Percentiles rank a stretch among this genome's conserved stretches.
Evolutionary conservation across 2,113 vertebrate species (phyloP).

Genomic region (Mobula hypostoma): DNA sequence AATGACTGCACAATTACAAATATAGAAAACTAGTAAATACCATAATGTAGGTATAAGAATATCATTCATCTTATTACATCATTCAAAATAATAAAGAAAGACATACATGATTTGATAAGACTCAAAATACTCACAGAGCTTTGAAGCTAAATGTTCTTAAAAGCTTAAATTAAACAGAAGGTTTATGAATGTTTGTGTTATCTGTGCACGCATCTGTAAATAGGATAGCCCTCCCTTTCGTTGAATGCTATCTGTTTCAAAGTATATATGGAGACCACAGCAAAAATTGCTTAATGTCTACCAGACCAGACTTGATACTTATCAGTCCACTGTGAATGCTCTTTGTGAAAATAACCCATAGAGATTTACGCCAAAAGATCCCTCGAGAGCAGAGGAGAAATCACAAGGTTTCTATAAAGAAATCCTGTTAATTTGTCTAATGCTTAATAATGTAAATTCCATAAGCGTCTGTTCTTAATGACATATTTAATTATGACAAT

Average conservation of each 20-base stretch:
- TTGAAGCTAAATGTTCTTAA: neutral
- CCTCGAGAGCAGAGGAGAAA: neutral
- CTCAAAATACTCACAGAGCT: neutral
- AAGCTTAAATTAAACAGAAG: conserved; percentile 7
- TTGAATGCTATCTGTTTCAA: conserved; percentile 11
- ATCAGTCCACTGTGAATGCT: conserved; percentile 29
- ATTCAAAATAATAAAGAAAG: neutral
- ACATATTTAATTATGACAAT: conserved; percentile 12
- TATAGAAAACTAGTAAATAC: neutral
- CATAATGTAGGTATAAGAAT: neutral
- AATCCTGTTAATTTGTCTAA: conserved; percentile 19
- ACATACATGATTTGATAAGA: neutral
- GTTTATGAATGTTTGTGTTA: neutral
- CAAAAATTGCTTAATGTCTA: conserved; percentile 31
- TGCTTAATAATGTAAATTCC: neutral
- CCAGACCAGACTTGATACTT: conserved; percentile 28
- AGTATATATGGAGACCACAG: conserved; percentile 19
- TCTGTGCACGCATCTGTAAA: neutral
- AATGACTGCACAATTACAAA: neutral
- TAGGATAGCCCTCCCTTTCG: neutral
- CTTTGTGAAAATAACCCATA: conserved; percentile 21
- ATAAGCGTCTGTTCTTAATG: neutral
- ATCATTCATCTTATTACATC: too few relatives aligned
- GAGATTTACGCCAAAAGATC: conserved; percentile 6
- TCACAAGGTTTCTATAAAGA: conserved; percentile 14